These are phyloP conservation scores for Xestia rhomboidea DNA, from an alignment of 2,888 invertebrate species.

Conservation along the genomic window DNA sequence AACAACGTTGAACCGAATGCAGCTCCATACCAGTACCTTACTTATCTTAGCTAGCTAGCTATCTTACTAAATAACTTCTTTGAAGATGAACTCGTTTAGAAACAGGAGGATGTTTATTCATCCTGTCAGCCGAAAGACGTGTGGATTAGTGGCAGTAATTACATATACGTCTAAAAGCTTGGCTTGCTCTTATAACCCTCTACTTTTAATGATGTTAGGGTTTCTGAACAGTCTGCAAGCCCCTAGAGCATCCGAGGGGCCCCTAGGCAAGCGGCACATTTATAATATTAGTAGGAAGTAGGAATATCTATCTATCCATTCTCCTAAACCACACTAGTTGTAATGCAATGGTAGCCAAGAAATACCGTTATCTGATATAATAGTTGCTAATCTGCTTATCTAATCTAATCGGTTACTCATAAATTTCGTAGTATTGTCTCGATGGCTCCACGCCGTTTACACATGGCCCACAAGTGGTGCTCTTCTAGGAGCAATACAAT, in stretches of 20 bases:
- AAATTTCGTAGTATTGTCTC: conserved; percentile 1
- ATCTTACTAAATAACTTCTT: not conserved
- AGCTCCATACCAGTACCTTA: not conserved
- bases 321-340: not conserved
- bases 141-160: too few relatives aligned
- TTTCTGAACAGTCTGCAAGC: too few relatives aligned
- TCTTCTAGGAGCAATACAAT: not conserved
- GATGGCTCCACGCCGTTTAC: not conserved
- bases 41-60: not conserved
- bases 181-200: too few relatives aligned
- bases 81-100: not conserved
- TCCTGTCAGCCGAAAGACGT: not conserved
- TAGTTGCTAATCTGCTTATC: conserved; percentile 2
- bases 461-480: not conserved
- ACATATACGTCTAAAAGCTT: too few relatives aligned
- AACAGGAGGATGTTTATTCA: not conserved
- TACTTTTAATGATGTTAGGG: too few relatives aligned
- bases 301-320: too few relatives aligned
- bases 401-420: conserved; percentile 13
- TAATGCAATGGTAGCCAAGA: conserved; percentile 16
- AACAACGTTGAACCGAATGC: not conserved
- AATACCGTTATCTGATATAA: conserved; percentile 1
- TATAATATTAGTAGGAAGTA: too few relatives aligned
- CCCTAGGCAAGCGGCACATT: too few relatives aligned
- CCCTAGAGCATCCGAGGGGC: too few relatives aligned